Percentiles rank a stretch among this genome's conserved stretches.
Evolutionary conservation across 1,140 invertebrate species (phyloP).

Genomic region (Phymastichus coffea): DNA sequence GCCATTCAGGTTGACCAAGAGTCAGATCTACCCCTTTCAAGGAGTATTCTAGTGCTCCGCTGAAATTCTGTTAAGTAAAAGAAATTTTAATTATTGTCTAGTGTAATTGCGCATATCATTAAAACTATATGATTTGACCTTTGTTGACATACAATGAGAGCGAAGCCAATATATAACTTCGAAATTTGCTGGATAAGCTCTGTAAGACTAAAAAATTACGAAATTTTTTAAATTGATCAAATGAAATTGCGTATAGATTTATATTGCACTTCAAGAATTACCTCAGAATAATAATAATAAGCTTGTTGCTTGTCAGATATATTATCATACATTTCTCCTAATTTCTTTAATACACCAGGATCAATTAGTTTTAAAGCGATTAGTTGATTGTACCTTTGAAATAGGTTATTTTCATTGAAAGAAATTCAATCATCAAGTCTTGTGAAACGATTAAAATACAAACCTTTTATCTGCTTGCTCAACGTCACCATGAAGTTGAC

Average conservation of each 20-base stretch:
- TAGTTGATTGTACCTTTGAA: slow-evolving; percentile 80
- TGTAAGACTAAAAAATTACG: slow-evolving; percentile 68
- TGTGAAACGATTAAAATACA: slow-evolving; percentile 9
- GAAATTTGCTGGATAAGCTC: slow-evolving; percentile 87
- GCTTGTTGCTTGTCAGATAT: slow-evolving; percentile 89
- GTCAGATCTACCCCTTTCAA: slow-evolving; percentile 85
- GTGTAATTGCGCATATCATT: slow-evolving; percentile 1
- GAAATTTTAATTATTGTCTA: not conserved
- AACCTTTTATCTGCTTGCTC: slow-evolving; percentile 78
- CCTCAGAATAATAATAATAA: slow-evolving; percentile 89
- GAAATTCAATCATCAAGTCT: slow-evolving; percentile 4
- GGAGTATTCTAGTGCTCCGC: slow-evolving; percentile 85
- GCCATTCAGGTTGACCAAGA: slow-evolving; percentile 82
- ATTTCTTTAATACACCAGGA: slow-evolving; percentile 76
- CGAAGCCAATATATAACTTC: slow-evolving; percentile 89
- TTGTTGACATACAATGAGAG: slow-evolving; percentile 87
- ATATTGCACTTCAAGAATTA: slow-evolving; percentile 50
- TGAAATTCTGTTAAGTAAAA: slow-evolving; percentile 22
- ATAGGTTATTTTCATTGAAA: not conserved
- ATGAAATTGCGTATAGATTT: slow-evolving; percentile 10
- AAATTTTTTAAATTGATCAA: not conserved
- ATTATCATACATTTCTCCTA: slow-evolving; percentile 83
- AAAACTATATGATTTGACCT: slow-evolving; percentile 63
- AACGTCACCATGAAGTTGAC: slow-evolving; percentile 72
- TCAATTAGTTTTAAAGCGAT: slow-evolving; percentile 83